Conservation (phyloP, 2,888 invertebrate genomes). For the Eustalomyia histrio region DNA sequence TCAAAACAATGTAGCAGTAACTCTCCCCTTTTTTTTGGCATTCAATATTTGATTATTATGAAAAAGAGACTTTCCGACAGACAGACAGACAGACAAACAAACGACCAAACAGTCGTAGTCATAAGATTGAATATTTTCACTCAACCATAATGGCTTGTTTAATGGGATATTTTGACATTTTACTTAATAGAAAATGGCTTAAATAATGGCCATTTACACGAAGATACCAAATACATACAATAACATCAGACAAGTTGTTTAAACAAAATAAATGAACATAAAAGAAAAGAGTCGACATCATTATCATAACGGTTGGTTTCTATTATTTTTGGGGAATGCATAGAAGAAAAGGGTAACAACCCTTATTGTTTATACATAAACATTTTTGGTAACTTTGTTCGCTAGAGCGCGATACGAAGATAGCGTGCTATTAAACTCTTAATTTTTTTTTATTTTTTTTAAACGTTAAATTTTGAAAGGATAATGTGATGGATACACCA, state of each 20-base stretch:
- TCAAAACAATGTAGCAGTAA: not conserved
- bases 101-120: conserved; percentile 22
- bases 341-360: conserved; percentile 38
- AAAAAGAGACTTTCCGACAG: not conserved
- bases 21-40: conserved; percentile 12
- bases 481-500: conserved; percentile 33
- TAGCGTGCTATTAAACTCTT: conserved; percentile 53
- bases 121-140: conserved; percentile 62
- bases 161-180: conserved; percentile 69
- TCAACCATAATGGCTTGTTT: conserved; percentile 70
- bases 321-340: not conserved
- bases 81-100: too few relatives aligned
- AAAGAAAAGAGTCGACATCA: conserved; percentile 43
- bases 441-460: conserved; percentile 34
- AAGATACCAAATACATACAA: conserved; percentile 25
- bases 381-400: conserved; percentile 35
- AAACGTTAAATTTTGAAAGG: conserved; percentile 49
- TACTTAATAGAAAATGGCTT: conserved; percentile 70
- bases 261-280: conserved; percentile 3
- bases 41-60: conserved; percentile 1
- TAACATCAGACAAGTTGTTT: conserved; percentile 28
- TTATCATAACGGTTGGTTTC: conserved; percentile 52
- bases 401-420: not conserved
- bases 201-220: conserved; percentile 66
- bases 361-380: conserved; percentile 22